Base-by-base conservation (phyloP, 2,113 vertebrate genomes). In the Ornithorhynchus anatinus region DNA sequence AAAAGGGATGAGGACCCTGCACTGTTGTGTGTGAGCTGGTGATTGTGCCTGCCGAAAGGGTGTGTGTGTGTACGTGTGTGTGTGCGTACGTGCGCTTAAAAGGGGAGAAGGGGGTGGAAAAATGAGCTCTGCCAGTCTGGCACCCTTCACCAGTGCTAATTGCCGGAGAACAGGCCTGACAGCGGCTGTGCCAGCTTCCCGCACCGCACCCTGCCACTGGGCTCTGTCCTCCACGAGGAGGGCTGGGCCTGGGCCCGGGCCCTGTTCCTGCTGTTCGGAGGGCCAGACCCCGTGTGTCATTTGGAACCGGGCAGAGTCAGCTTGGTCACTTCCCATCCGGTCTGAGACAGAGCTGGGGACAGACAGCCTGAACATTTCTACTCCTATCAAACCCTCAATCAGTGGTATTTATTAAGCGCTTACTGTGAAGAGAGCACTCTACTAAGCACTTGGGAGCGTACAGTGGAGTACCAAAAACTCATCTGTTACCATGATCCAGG, bases 111-210 rank as follows among this genome's bases (percentile, higher is more conserved):
- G 40, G 68, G 82, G 75, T 77, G 72, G 69, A 69, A 62, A 67
- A 48, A 64, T 66, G 69, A n/a, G 48, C 47, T 16, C 78, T 85
- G 80, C 75, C 56, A 79, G 80, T 31, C 80, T 87, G 85, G 86
- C 86, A 87, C 80, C 80, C 43, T 76, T 89, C 85, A 44, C 80
- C 59, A 53, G 75, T 80, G 84, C 84, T 85, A 85, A 82, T 81
- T 85, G 80, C 79, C 84, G 86, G 84, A 89, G 91, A 83, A 80
- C 75, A 83, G 77, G 76, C 77, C 79, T 4, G 8, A 64, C 2
- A 20, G 77, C 64, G 79, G 74, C 79, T 33, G 69, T 81, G 68
- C 75, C 79, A 81, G 64, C 77, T 72, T 84, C 84, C 84, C 57
- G 7, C 22, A 58, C 44, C 42, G 54, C n/a, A 52, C 77, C 83